These are phyloP conservation scores for Strix uralensis DNA, from an alignment of 2,113 vertebrate genomes.

Conservation along the genomic window DNA sequence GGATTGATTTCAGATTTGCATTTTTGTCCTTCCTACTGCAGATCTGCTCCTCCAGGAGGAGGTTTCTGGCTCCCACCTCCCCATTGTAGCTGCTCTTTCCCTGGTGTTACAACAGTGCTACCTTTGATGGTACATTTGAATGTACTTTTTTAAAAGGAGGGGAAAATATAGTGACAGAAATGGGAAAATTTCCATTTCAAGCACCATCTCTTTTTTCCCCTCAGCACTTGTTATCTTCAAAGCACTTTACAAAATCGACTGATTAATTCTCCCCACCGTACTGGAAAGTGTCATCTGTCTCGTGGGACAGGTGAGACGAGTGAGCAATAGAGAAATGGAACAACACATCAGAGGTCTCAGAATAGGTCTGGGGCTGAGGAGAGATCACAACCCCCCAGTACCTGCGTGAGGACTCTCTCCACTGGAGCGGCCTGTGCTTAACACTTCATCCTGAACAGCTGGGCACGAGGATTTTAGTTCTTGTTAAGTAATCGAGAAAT, in stretches of 20 bases:
- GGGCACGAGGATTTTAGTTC: background rate
- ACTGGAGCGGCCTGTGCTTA: background rate
- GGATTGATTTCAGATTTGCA: background rate
- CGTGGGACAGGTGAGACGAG: background rate
- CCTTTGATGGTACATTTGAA: conserved; percentile 30
- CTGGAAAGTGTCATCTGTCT: background rate
- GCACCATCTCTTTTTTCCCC: background rate
- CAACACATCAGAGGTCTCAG: background rate
- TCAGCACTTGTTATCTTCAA: conserved; percentile 28
- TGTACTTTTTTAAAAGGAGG: background rate
- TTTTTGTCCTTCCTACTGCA: conserved; percentile 1
- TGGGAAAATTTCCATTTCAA: conserved; percentile 39
- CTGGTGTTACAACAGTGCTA: background rate
- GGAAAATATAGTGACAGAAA: background rate
- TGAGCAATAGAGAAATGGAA: background rate
- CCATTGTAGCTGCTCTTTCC: background rate
- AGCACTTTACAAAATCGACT: background rate
- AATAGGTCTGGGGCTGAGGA: fast-evolving
- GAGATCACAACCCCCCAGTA: background rate
- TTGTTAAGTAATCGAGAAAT: background rate
- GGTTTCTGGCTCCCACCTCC: conserved; percentile 7
- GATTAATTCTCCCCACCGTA: background rate
- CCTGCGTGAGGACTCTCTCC: background rate
- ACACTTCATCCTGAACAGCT: background rate
- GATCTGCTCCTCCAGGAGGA: conserved; percentile 33